Percentiles rank a stretch among this genome's conserved stretches.
Conservation (phyloP, 1,140 invertebrate genomes). For the Tetranychus urticae region DNA sequence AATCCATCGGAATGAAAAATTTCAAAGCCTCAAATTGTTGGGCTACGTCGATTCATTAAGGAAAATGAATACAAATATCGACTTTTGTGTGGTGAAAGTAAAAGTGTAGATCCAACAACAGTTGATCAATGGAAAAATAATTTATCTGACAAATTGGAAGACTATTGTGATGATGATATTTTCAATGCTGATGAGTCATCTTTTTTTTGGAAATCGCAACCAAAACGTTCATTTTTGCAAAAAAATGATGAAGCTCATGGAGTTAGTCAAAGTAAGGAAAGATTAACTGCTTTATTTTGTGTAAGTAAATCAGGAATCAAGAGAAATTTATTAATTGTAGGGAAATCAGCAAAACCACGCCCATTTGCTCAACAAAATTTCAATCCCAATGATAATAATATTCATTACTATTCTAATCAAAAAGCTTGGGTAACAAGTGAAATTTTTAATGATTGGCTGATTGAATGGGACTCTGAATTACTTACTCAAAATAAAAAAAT, state of each 20-base stretch:
- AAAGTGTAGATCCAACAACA: neutral
- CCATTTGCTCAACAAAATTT: neutral
- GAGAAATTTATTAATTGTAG: neutral
- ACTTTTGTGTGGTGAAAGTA: neutral
- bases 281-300: neutral
- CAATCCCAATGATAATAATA: neutral
- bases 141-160: neutral
- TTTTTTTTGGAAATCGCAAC: neutral
- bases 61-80: neutral
- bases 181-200: neutral
- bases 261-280: neutral
- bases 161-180: neutral
- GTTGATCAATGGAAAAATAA: neutral
- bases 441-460: neutral
- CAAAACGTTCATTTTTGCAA: neutral
- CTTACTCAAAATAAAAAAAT: neutral
- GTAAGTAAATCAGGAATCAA: neutral
- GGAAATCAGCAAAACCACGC: neutral
- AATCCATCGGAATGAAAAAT: no score
- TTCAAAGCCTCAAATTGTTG: neutral
- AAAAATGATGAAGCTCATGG: neutral
- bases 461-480: neutral
- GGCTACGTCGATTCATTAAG: neutral
- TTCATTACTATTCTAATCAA: neutral
- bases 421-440: neutral